These are phyloP conservation scores for Muschampia plurimacula DNA, from an alignment of 2,888 invertebrate genomes.

Conservation along the genomic window DNA sequence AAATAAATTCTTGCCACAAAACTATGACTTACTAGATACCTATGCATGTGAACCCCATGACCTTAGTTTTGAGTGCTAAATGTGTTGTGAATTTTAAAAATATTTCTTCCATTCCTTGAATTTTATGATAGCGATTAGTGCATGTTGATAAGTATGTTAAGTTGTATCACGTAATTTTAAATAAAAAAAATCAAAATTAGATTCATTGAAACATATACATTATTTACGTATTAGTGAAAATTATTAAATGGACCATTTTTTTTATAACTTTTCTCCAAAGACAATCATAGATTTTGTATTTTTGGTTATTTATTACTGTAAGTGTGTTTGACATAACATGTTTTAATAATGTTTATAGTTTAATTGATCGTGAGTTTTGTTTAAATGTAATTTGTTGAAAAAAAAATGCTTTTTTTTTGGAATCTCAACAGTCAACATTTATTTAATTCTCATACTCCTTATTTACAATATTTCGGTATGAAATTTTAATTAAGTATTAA, in stretches of 20 bases:
- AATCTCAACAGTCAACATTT: too few relatives aligned
- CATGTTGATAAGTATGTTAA: neutral
- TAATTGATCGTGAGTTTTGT: too few relatives aligned
- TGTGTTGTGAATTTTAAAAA: constrained; percentile 29
- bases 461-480: neutral
- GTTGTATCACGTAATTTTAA: neutral
- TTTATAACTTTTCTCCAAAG: too few relatives aligned
- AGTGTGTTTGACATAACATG: too few relatives aligned
- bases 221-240: neutral
- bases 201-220: neutral
- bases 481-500: neutral
- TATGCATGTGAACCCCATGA: constrained; percentile 8
- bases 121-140: constrained; percentile 8
- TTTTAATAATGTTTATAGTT: too few relatives aligned
- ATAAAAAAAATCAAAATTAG: neutral
- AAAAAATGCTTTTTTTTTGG: too few relatives aligned
- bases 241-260: too few relatives aligned
- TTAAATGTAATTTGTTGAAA: too few relatives aligned
- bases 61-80: constrained; percentile 29
- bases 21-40: constrained; percentile 12
- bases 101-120: constrained; percentile 26
- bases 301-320: too few relatives aligned
- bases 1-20: constrained; percentile 19
- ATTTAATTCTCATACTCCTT: neutral
- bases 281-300: too few relatives aligned